Base-by-base conservation (phyloP, 2,888 invertebrate species). In the Acleris sparsana region DNA sequence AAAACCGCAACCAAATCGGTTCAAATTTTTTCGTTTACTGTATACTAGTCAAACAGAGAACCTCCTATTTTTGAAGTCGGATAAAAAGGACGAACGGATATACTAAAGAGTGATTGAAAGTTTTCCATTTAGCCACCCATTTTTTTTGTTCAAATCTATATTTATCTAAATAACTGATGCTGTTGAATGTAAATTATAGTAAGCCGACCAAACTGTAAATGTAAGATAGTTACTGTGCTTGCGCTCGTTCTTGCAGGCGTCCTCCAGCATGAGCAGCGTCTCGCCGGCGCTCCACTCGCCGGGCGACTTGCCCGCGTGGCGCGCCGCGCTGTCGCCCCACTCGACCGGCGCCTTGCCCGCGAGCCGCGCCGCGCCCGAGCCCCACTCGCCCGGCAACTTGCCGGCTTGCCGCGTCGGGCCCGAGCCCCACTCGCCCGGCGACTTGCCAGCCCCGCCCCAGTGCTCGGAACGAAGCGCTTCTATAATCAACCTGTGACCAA, bases 221-320 rank as follows among this genome's bases (percentile, higher is more conserved):
- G 46, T 44, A 6, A 46, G n/a, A 2, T 66, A 83, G 88, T 71
- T 55, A 92, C 91, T 91, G 69, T 92, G 92, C 73, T 92, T 92
- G 62, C 91, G 78, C 71, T 87, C 89, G 73, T 92, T 91, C 79
- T 91, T 92, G 83, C 92, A 93, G 0, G 89, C 89, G 71, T 92
- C 93, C 61, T 89, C 92, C 1, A 92, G 77, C 92, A 92, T 92
- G 62, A 92, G 90, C 67, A 92, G 84, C 56, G 90, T 87, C 74
- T 92, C 92, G 20, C 89, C 89, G 17, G 88, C 92, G 76, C 90
- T 92, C 92, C 92, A 92, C 78, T 90, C 91, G 69, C 90, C 89
- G 2, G 88, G 87, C 60, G 91, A 89, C 80, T 93, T 93, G 76
- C 90, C 89, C 1, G 89, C 87, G 79, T 90, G 91, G 63, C 59